These are phyloP conservation scores for Phyllopteryx taeniolatus DNA, from an alignment of 2,113 vertebrate genomes.

Conservation along the genomic window DNA sequence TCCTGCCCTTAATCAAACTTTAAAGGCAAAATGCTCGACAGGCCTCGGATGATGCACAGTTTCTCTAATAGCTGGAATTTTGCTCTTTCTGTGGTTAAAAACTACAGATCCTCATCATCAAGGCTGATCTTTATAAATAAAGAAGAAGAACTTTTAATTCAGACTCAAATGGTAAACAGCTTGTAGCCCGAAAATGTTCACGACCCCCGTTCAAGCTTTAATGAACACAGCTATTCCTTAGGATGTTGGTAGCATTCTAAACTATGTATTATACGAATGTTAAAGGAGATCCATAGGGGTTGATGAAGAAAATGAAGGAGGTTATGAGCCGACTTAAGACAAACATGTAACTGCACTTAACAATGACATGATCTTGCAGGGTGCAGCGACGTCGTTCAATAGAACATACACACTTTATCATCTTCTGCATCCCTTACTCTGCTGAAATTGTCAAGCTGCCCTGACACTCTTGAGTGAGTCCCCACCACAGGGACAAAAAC, in stretches of 20 bases:
- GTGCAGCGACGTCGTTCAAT: background rate
- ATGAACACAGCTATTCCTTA: background rate
- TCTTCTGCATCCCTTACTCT: background rate
- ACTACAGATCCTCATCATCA: slow-evolving; percentile 16
- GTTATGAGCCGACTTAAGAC: background rate
- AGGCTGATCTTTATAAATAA: background rate
- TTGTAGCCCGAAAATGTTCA: background rate
- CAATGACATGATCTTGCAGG: background rate
- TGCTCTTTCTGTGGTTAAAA: slow-evolving; percentile 19
- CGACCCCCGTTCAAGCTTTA: background rate
- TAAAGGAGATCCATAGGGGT: background rate
- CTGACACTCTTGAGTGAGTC: background rate
- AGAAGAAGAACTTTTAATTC: background rate
- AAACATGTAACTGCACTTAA: background rate
- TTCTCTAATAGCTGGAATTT: slow-evolving; percentile 22
- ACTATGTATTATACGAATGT: background rate
- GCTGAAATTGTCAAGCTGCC: background rate
- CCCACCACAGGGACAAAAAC: background rate
- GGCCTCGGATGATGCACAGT: slow-evolving; percentile 8
- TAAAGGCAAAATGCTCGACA: slow-evolving; percentile 41
- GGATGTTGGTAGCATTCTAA: background rate
- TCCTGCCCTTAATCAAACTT: slow-evolving; percentile 40
- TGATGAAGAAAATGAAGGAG: background rate
- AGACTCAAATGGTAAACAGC: background rate
- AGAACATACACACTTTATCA: background rate